A percentile compares a stretch with the other conserved stretches of the same genome.
phyloP scores from a whole-genome alignment of 1,140 invertebrate species.

The Phenacoccus solenopsis region DNA sequence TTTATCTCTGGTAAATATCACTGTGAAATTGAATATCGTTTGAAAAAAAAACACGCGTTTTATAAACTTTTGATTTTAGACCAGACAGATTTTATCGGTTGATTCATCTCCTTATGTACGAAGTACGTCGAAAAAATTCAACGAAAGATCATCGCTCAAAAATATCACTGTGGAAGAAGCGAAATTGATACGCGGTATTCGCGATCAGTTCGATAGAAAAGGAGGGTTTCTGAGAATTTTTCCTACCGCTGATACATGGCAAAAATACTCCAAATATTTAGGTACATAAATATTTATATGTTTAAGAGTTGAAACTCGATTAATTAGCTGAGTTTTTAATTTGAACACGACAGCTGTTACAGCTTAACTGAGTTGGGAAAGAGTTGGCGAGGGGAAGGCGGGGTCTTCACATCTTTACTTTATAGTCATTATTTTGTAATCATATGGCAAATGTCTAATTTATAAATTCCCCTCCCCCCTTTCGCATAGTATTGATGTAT shows the following conservation, averaged over 20 bases:
- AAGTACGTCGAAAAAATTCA: conserved; percentile 3
- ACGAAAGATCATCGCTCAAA: not conserved
- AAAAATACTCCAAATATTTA: conserved; percentile 57
- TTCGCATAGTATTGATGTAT: too few species aligned
- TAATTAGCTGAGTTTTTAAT: not conserved
- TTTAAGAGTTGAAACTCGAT: not conserved
- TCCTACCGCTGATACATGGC: conserved; percentile 76
- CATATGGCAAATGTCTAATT: too few species aligned
- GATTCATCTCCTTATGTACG: not conserved
- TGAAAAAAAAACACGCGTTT: too few species aligned
- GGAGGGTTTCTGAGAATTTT: conserved; percentile 88
- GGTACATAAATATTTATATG: conserved; percentile 34
- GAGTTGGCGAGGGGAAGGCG: too few species aligned
- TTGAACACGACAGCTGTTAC: too few species aligned
- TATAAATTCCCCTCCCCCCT: too few species aligned
- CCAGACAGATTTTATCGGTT: not conserved
- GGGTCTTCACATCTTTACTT: too few species aligned
- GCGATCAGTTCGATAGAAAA: conserved; percentile 67
- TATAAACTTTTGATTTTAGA: not conserved
- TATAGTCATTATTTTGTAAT: too few species aligned
- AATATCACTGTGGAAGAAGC: conserved; percentile 63
- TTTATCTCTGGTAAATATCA: conserved; percentile 1
- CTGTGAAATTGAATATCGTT: too few species aligned
- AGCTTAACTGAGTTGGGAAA: too few species aligned
- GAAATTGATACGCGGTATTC: conserved; percentile 57